A percentile compares a stretch with the other conserved stretches of the same genome.
phyloP scores from a whole-genome alignment of 2,113 vertebrate species.

The Epinephelus fuscoguttatus region DNA sequence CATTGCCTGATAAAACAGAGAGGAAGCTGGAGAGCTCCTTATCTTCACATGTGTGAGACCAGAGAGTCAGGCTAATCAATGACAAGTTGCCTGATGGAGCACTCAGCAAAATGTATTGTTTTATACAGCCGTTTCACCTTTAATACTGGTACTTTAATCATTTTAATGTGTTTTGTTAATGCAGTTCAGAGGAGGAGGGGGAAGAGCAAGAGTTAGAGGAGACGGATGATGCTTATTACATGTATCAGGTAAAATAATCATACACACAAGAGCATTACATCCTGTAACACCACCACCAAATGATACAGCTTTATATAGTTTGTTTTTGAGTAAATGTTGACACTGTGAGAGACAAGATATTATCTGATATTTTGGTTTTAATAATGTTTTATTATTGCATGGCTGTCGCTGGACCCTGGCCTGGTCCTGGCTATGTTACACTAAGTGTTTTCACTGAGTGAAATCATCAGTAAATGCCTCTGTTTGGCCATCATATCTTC shows the following conservation, averaged over 20 bases:
- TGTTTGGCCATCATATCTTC: background rate
- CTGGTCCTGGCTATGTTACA: background rate
- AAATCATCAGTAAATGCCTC: background rate
- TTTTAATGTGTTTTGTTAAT: background rate
- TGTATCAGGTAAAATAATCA: slow-evolving; percentile 86
- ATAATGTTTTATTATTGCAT: no score
- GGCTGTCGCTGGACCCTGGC: background rate
- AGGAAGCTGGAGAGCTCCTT: background rate
- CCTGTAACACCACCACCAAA: background rate
- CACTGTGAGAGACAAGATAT: no score
- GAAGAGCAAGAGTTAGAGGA: slow-evolving; percentile 87
- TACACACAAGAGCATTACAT: background rate
- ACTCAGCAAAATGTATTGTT: background rate
- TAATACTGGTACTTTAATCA: background rate
- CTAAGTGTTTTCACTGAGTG: background rate
- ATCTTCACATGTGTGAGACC: background rate
- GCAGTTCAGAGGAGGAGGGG: slow-evolving; percentile 90
- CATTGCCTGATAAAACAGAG: background rate
- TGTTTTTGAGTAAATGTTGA: background rate
- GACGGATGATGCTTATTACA: slow-evolving; percentile 79
- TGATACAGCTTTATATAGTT: background rate
- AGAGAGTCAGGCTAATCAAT: background rate
- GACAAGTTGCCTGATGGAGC: no score
- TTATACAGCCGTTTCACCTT: background rate
- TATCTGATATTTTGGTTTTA: no score